Evolutionary conservation across 2,113 vertebrate species (phyloP), one percentile per base, ranked within the genome.

Genomic region (Hipposideros armiger): DNA sequence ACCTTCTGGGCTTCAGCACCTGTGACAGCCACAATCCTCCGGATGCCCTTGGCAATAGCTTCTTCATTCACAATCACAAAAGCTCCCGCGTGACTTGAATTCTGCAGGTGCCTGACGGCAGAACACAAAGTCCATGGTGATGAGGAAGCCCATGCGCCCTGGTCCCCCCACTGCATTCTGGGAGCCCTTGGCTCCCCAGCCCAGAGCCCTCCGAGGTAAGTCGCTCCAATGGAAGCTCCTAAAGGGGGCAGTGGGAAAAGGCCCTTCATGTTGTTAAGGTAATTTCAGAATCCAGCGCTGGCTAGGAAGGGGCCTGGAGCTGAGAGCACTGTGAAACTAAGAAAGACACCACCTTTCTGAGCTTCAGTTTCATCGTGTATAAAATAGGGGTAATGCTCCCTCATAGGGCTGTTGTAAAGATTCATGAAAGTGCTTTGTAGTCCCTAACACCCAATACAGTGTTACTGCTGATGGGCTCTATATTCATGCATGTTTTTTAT

Each of bases 41-140:
- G 99, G 98, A 99, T 99, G 93, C 99, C 99, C 97, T 99, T 99
- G 91, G 99, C 99, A 95, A 99, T 99, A 40, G 99, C 99, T 98
- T 99, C 99, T 97, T 99, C 99, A 0, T 99, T 99, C 95, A 99
- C 99, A 40, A 99, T 99, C 97, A 99, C 99, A 89, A 99, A 99
- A 11, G 99, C 98, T 4, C 98, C 98, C 1, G 99, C 99, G 0
- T 99, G 99, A 97, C 98, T 95, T 0, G 99, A 99, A 98, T 99
- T 99, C 98, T 97, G 99, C 96, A 99, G 98, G 96, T 99, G 99
- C 96, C 99, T 99, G 97, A 60, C 84, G 52, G n/a, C 15, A 90
- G 60, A 90, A 86, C 45, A 78, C 9, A 58, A 50, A 80, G 52
- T 66, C 26, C 1, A 0, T 1, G 2, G 40, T 92, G 45, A 93